These are phyloP conservation scores for Pterophyllum scalare DNA, from an alignment of 2,113 vertebrate species.

Conservation along the genomic window DNA sequence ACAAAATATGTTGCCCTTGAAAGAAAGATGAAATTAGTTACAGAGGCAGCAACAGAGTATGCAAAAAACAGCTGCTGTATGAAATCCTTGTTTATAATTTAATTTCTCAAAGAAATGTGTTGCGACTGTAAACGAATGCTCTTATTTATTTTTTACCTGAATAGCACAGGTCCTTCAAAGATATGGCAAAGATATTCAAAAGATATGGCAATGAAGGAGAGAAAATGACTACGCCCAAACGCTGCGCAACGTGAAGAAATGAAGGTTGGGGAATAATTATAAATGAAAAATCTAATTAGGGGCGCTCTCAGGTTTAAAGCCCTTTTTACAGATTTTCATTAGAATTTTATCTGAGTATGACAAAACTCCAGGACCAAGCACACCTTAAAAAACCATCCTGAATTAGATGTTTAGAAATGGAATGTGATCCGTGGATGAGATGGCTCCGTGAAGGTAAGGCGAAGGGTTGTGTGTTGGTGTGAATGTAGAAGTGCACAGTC, in stretches of 20 bases:
- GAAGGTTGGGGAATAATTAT: neutral
- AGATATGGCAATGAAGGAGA: constrained; percentile 3
- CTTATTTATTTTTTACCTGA: neutral
- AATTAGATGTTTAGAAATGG: neutral
- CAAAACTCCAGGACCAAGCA: neutral
- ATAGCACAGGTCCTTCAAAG: neutral
- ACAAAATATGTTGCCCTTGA: neutral
- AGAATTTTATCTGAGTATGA: neutral
- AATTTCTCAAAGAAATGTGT: neutral
- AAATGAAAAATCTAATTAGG: neutral
- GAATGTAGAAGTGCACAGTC: neutral
- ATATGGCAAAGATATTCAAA: neutral
- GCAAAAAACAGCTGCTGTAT: neutral
- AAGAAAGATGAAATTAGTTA: neutral
- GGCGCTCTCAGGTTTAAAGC: neutral
- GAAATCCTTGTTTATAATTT: neutral
- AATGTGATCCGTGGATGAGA: neutral
- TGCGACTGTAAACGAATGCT: neutral
- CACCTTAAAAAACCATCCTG: neutral
- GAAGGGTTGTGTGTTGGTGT: neutral
- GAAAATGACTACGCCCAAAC: neutral
- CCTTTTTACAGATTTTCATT: neutral
- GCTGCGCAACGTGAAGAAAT: neutral
- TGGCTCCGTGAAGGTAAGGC: neutral
- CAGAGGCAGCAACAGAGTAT: neutral